Conservation (phyloP, 2,888 invertebrate genomes). For the Latrodectus elegans region DNA sequence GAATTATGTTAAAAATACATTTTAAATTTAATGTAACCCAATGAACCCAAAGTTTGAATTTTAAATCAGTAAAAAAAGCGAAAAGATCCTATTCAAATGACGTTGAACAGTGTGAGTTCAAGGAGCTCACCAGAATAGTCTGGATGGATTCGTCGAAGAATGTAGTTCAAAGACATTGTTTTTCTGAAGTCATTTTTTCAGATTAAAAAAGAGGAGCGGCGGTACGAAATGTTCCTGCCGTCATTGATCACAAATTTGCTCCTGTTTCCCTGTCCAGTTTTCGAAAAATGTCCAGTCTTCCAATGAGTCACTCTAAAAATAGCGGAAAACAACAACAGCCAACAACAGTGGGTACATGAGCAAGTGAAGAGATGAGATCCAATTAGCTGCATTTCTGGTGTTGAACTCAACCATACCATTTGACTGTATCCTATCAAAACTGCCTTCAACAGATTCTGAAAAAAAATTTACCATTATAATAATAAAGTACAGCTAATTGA, state of each 20-base stretch:
- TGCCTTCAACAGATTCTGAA: conserved; percentile 60
- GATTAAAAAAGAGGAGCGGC: conserved; percentile 3
- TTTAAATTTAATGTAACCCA: no score
- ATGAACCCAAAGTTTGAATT: background rate
- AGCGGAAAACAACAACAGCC: conserved; percentile 18
- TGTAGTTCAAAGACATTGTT: background rate
- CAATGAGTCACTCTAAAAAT: background rate
- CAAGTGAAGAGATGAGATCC: conserved; percentile 15
- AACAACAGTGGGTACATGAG: conserved; percentile 5
- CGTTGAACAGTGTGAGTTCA: background rate
- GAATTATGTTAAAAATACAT: no score
- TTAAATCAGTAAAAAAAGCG: background rate
- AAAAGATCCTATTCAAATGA: background rate
- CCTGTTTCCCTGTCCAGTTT: background rate
- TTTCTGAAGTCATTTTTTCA: background rate
- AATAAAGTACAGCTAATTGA: no score
- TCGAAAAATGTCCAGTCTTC: background rate
- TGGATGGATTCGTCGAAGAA: background rate
- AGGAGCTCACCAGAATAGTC: background rate
- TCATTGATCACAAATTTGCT: conserved; percentile 58
- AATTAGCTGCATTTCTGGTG: conserved; percentile 5
- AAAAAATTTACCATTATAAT: background rate
- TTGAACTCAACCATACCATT: conserved; percentile 28
- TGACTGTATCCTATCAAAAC: conserved; percentile 35
- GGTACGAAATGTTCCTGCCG: conserved; percentile 32